phyloP scores from a whole-genome alignment of 2,113 vertebrate species.

The Melozone crissalis region DNA sequence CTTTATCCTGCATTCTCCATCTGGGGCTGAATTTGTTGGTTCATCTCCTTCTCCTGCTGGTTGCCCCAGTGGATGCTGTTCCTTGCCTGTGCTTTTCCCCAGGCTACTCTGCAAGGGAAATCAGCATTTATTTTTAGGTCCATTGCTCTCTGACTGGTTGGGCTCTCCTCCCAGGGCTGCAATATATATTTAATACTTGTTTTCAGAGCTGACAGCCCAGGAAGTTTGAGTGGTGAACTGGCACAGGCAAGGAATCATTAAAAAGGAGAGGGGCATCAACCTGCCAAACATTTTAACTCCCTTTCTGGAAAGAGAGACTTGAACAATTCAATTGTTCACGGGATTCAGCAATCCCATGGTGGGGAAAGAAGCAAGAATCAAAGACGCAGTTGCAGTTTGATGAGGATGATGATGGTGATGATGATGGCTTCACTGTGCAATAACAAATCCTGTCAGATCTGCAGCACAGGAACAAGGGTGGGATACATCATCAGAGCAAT shows the following conservation, averaged over 20 bases:
- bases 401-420: background rate
- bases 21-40: background rate
- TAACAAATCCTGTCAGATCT: background rate
- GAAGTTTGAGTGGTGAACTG: conserved; percentile 10
- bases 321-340: background rate
- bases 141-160: background rate
- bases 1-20: background rate
- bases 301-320: background rate
- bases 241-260: conserved; percentile 15
- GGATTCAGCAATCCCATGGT: background rate
- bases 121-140: conserved; percentile 44
- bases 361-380: background rate
- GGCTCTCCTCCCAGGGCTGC: conserved; percentile 1
- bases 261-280: background rate
- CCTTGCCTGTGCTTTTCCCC: background rate
- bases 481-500: background rate
- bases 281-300: conserved; percentile 1
- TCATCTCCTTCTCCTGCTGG: background rate
- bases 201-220: conserved; percentile 20
- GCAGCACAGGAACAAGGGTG: background rate
- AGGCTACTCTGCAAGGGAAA: conserved; percentile 25
- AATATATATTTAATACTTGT: conserved; percentile 35
- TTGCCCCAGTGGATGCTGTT: background rate
- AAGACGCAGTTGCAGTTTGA: background rate
- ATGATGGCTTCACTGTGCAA: background rate